Conservation (phyloP, 2,113 vertebrate species). For the Etheostoma spectabile region DNA sequence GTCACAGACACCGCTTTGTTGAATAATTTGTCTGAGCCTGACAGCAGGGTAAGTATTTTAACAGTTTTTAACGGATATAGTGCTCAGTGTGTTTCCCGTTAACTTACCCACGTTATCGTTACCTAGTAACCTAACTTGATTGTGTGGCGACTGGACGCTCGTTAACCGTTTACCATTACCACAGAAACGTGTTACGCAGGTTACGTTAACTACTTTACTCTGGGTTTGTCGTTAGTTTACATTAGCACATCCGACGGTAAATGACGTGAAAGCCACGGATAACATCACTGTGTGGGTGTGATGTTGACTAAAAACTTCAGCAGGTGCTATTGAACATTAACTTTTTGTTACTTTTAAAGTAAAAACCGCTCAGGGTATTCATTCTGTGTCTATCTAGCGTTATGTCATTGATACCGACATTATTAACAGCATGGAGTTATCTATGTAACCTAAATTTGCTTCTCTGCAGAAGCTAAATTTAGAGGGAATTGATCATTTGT, state of each 20-base stretch:
- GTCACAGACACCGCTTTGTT: not conserved
- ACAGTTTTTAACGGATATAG: not conserved
- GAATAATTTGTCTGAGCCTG: not conserved
- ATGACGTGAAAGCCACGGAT: not conserved
- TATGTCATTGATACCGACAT: not conserved
- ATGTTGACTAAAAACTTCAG: not conserved
- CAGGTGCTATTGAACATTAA: not conserved
- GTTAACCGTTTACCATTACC: not conserved
- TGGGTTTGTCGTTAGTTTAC: not conserved
- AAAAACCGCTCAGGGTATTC: not conserved
- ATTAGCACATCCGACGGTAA: not conserved
- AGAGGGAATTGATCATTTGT: not conserved
- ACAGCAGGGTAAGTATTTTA: slow-evolving; percentile 53
- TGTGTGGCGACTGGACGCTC: no score
- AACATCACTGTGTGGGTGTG: not conserved
- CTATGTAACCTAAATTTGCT: not conserved
- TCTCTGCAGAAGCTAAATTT: not conserved
- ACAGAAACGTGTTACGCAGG: not conserved
- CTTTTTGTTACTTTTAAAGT: no score
- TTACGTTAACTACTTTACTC: not conserved
- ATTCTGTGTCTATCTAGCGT: no score
- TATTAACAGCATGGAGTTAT: no score
- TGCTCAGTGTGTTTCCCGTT: not conserved
- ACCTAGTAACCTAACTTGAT: not conserved
- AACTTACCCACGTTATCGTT: no score